Evolutionary conservation across 2,888 invertebrate genomes (phyloP), one percentile per base, ranked within the genome.

Genomic region (Ornithoptera alexandrae): DNA sequence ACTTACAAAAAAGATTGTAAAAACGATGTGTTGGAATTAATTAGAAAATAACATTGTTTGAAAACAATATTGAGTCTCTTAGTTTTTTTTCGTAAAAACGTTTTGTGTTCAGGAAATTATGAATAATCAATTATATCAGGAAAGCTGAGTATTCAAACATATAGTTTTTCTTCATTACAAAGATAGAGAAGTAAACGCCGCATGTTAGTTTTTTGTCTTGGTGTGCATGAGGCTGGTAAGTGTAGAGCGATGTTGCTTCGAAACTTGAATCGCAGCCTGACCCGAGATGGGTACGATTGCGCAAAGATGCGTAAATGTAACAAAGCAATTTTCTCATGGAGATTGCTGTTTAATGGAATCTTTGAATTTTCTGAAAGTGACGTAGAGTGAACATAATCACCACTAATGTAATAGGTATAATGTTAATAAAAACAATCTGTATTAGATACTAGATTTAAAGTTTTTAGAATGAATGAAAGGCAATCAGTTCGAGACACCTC

Each of bases 281-380:
- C 39, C 30, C 50, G 65, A 68, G 68, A 69, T 66, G 58, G 57
- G 58, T 58, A 66, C 60, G 70, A 71, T 74, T 73, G 67, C 74
- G 70, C 67, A 74, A 73, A 63, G 69, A 73, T 62, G 69, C 72
- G 71, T 68, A 62, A 70, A 70, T 70, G 58, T 62, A 65, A 66
- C 58, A 66, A 66, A 70, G 58, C 36, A 59, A 66, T 65, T 63
- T 70, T 70, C 70, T 66, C 66, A 70, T 66, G 62, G 65, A 62
- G 59, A 60, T 64, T 67, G 53, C 30, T 18, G 5, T 53, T 53
- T n/a, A 53, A 53, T 18, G n/a, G 57, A 58, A 58, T 22, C 12
- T 58, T 58, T 67, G 61, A 22, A 66, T n/a, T 22, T 67, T 67
- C 60, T 50, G 66, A 60, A 66, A 66, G 60, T 59, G n/a, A 22